These are phyloP conservation scores for Stenoptilia bipunctidactyla DNA, from an alignment of 2,888 invertebrate species.

Conservation along the genomic window DNA sequence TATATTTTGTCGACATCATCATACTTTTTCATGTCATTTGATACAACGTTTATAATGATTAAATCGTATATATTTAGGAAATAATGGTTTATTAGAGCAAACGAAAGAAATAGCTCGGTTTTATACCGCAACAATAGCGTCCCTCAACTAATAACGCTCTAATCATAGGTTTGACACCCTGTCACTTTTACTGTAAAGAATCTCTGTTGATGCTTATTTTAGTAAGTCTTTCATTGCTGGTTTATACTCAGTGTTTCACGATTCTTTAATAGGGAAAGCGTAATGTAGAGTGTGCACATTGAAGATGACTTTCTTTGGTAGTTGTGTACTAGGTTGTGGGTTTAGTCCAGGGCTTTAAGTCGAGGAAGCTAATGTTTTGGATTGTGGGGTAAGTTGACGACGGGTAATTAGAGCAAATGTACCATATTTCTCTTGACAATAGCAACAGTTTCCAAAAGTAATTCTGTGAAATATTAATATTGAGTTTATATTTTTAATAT, in stretches of 20 bases:
- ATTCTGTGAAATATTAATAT: too few relatives aligned
- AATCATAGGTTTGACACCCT: constrained; percentile 64
- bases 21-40: too few relatives aligned
- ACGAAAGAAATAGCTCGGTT: constrained; percentile 25
- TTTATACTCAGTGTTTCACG: neutral
- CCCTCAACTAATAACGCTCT: constrained; percentile 51
- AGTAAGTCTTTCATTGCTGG: constrained; percentile 22
- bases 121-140: constrained; percentile 45
- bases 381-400: constrained; percentile 43
- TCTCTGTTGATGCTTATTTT: constrained; percentile 2
- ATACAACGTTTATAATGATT: too few relatives aligned
- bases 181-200: constrained; percentile 17
- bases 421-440: constrained; percentile 49
- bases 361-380: constrained; percentile 45
- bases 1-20: too few relatives aligned
- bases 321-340: constrained; percentile 10
- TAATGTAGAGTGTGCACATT: constrained; percentile 20
- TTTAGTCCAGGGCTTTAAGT: constrained; percentile 31
- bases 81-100: constrained; percentile 28
- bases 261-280: constrained; percentile 4
- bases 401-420: constrained; percentile 63
- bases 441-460: constrained; percentile 23
- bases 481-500: too few relatives aligned
- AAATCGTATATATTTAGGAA: too few relatives aligned
- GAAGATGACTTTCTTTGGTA: neutral